Evolutionary conservation across 2,888 invertebrate species (phyloP), one percentile per base, ranked within the genome.

Genomic region (Agriopis aurantiaria): DNA sequence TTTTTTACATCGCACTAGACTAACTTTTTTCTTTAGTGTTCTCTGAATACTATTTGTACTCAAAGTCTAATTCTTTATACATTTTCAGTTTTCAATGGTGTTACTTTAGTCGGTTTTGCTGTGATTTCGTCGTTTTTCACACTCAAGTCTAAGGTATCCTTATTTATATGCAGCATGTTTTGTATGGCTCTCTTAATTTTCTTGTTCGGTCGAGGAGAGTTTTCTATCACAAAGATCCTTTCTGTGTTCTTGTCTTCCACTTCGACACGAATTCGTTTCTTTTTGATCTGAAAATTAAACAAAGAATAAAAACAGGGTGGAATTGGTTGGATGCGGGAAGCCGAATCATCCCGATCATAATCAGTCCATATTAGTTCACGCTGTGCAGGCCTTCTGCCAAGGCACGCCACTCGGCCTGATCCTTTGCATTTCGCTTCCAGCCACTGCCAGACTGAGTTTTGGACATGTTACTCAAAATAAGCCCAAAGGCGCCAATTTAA

Each of bases 31-130:
- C 33, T 33, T 33, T 33, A 33, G 33, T 23, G 2, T 23, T 33
- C 33, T 33, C 33, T 33, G 33, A 33, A 33, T 33, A 33, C 33
- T 33, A 33, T 33, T 3, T 33, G 33, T 33, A 33, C 33, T 33
- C 33, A 3, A 3, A 33, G 23, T 33, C 33, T 33, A 3, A 11
- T 4, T 1, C 11, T 6, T 67, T 78, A 85, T 17, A 79, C 66
- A 23, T 83, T 80, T 65, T 92, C 91, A 57, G 84, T 79, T 80
- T 84, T 91, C 9, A 93, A 74, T 1, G 93, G 92, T 0, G 93
- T 93, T 0, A 91, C 82, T 85, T 88, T 94, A 0, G 93, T 94
- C 0, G 91, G 92, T 57, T 92, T 94, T 0, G 88, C 85, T 0
- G 92, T 91, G 0, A 83, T 75, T 74, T 94, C 94, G 14, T 93